phyloP scores from a whole-genome alignment of 2,113 vertebrate species.

The Corydoras maculifer region DNA sequence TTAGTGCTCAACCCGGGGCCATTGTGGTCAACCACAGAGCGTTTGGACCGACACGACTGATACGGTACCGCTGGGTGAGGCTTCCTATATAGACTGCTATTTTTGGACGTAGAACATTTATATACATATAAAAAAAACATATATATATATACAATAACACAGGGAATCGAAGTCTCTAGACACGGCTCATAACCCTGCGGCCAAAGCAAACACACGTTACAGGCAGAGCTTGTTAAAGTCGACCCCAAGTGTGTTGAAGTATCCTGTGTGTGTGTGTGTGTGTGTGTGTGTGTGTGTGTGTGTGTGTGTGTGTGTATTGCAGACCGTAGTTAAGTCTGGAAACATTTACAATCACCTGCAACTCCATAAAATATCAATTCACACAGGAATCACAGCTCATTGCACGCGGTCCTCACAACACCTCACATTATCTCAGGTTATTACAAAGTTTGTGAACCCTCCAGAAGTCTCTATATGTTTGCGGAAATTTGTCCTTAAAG shows the following conservation, averaged over 20 bases:
- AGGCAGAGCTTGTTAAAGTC: background rate
- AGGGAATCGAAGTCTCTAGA: conserved; percentile 7
- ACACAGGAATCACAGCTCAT: background rate
- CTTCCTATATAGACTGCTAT: conserved; percentile 9
- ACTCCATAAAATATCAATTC: background rate
- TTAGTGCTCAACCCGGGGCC: background rate
- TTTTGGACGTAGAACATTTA: background rate
- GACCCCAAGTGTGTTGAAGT: background rate
- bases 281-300: background rate
- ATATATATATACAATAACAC: background rate
- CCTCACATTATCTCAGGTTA: too few species aligned
- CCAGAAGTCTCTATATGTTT: too few species aligned
- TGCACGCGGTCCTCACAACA: background rate
- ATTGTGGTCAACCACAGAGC: conserved; percentile 7
- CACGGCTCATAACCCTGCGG: conserved; percentile 10
- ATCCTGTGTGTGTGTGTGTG: background rate
- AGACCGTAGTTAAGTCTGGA: background rate
- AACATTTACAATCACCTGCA: conserved; percentile 12
- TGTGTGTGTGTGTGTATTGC: background rate
- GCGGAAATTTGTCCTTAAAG: too few species aligned
- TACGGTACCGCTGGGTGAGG: conserved; percentile 6
- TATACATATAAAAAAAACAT: too few species aligned
- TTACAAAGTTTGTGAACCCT: too few species aligned
- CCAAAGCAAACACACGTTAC: background rate
- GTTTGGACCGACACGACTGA: conserved; percentile 1